Evolutionary conservation across 2,797 vertebrate species (phyloP).

Genomic region (Enteromius radiatus): DNA sequence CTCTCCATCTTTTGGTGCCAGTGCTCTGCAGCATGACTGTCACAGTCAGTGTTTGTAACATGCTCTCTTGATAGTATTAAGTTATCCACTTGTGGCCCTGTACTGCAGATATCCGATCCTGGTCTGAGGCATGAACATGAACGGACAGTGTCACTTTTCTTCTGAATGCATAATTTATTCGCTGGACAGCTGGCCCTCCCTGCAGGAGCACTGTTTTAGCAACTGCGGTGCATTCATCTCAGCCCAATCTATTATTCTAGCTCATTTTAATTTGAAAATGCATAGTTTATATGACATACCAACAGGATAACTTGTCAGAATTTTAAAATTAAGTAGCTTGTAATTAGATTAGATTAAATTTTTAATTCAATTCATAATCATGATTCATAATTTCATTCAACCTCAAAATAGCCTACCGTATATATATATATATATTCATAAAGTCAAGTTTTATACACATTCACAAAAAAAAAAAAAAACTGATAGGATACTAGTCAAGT

Average conservation of each 20-base stretch:
- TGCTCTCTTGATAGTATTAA: conserved; percentile 43
- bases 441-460: too few relatives aligned
- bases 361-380: too few relatives aligned
- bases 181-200: conserved; percentile 48
- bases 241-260: neutral
- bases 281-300: neutral
- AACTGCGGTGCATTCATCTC: neutral
- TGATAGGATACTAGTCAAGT: too few relatives aligned
- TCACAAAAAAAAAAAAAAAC: too few relatives aligned
- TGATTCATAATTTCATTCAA: too few relatives aligned
- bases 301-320: neutral
- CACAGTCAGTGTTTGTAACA: neutral
- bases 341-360: too few relatives aligned
- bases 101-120: conserved; percentile 61
- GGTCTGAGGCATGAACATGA: conserved; percentile 31
- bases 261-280: neutral
- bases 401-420: too few relatives aligned
- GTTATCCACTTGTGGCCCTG: conserved; percentile 57
- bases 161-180: conserved; percentile 74
- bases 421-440: too few relatives aligned
- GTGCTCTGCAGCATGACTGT: neutral
- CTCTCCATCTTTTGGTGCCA: neutral
- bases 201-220: neutral
- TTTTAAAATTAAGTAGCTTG: neutral
- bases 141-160: conserved; percentile 71